Percentiles rank a stretch among this genome's conserved stretches.
These are phyloP conservation scores for Pantala flavescens DNA, from an alignment of 1,140 invertebrate species.

Conservation along the genomic window DNA sequence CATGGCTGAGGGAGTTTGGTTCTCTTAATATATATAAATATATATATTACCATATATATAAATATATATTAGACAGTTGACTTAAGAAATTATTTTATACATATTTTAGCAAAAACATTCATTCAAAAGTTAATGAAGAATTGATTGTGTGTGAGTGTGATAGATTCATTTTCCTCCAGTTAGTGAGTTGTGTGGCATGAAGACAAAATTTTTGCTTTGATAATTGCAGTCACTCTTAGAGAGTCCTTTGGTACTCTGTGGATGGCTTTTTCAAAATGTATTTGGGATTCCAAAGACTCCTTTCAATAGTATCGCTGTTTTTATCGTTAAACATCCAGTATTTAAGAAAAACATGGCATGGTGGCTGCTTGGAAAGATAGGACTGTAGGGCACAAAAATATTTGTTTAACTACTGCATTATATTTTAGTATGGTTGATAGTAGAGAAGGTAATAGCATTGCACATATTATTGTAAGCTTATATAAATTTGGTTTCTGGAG, in stretches of 20 bases:
- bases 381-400: background rate
- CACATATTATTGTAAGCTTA: no score
- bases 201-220: background rate
- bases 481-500: no score
- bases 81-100: constrained; percentile 4
- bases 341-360: no score
- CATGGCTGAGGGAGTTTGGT: background rate
- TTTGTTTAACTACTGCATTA: no score
- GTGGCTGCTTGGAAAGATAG: background rate
- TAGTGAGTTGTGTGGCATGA: background rate
- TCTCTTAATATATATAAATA: background rate
- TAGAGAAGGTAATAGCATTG: no score
- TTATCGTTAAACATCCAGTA: no score
- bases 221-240: background rate
- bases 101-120: background rate
- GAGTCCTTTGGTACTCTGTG: background rate
- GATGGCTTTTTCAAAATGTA: constrained; percentile 3
- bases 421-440: no score
- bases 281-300: background rate
- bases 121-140: background rate
- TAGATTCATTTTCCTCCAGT: background rate
- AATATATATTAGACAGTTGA: background rate
- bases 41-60: background rate
- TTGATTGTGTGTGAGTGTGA: background rate
- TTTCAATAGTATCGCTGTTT: no score